Conservation (phyloP, 2,797 vertebrate species). For the Lophura swinhoii region DNA sequence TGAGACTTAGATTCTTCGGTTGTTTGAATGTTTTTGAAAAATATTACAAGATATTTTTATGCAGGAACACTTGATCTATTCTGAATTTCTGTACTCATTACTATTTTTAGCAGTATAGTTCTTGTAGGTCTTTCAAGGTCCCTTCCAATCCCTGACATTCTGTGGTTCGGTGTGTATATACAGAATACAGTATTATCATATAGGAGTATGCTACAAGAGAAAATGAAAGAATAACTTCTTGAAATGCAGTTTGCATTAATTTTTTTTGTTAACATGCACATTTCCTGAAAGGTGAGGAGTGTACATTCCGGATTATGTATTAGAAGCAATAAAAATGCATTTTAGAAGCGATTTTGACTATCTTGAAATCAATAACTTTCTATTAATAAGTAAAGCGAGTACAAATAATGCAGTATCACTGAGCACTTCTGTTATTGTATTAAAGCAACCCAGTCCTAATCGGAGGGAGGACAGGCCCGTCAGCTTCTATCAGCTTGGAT, state of each 20-base stretch:
- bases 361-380: not conserved
- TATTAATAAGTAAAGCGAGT: not conserved
- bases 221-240: not conserved
- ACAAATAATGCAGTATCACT: not conserved
- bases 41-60: not conserved
- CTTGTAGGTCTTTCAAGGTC: too few relatives aligned
- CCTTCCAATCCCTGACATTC: too few relatives aligned
- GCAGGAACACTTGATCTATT: not conserved
- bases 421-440: not conserved
- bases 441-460: slow-evolving; percentile 91
- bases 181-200: not conserved
- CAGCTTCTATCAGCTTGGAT: slow-evolving; percentile 90
- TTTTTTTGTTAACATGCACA: not conserved
- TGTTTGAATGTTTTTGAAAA: not conserved
- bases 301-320: not conserved
- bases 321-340: not conserved
- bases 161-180: not conserved
- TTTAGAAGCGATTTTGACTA: not conserved
- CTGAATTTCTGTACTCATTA: not conserved
- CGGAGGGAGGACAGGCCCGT: slow-evolving; percentile 95
- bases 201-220: not conserved
- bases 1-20: not conserved
- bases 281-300: not conserved
- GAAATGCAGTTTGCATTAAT: not conserved
- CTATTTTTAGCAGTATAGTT: not conserved